Percentiles rank a stretch among this genome's conserved stretches.
phyloP scores from a whole-genome alignment of 1,140 invertebrate species.

The Rhopalosiphum padi region DNA sequence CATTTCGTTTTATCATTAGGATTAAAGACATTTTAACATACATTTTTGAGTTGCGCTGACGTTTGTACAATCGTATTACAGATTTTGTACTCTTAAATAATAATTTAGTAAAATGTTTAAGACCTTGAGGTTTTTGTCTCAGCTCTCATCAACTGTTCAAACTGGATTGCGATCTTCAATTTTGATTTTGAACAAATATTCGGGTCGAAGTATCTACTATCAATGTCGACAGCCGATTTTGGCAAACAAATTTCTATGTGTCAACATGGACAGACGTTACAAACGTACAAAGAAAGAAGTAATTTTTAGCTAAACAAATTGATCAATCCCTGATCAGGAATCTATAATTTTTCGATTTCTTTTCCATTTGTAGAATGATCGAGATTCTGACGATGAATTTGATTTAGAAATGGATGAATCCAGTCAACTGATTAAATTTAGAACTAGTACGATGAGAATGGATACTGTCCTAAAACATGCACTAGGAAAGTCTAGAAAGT shows the following conservation, averaged over 20 bases:
- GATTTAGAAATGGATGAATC: slow-evolving; percentile 32
- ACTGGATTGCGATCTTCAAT: neutral
- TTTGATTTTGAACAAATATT: neutral
- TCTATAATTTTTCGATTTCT: neutral
- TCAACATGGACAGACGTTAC: neutral
- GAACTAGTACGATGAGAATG: slow-evolving; percentile 69
- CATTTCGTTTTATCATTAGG: neutral
- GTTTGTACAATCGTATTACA: neutral
- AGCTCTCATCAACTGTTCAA: neutral
- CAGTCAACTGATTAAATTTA: slow-evolving; percentile 65
- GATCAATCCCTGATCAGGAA: neutral
- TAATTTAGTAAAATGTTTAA: slow-evolving; percentile 4
- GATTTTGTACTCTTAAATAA: neutral
- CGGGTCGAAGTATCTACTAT: neutral
- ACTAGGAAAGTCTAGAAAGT: slow-evolving; percentile 72
- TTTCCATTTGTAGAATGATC: neutral
- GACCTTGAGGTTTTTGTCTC: neutral
- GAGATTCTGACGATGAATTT: slow-evolving; percentile 7
- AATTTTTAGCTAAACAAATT: neutral
- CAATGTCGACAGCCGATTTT: slow-evolving; percentile 6
- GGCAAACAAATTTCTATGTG: neutral
- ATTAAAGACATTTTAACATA: too few relatives aligned
- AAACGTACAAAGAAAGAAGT: slow-evolving; percentile 38
- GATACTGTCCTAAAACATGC: slow-evolving; percentile 73
- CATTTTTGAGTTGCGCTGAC: neutral